These are phyloP conservation scores for Ptychobarbus kaznakovi DNA, from an alignment of 2,797 vertebrate species.

Conservation along the genomic window DNA sequence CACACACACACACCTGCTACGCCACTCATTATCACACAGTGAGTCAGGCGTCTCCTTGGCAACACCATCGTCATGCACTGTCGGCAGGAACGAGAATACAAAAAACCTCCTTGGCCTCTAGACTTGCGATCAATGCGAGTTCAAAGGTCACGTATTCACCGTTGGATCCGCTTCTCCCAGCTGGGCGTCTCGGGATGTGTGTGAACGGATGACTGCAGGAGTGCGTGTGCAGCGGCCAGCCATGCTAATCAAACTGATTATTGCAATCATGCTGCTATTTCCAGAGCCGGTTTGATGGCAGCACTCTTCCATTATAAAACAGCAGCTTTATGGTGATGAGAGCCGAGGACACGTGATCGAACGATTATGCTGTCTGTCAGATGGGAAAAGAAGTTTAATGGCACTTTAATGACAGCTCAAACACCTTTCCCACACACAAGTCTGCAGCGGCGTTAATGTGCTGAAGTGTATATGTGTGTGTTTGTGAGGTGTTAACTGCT, in stretches of 20 bases:
- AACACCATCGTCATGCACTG: slow-evolving; percentile 64
- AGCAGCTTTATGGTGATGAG: slow-evolving; percentile 17
- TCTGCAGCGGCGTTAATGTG: background rate
- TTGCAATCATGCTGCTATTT: slow-evolving; percentile 57
- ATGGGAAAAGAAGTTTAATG: slow-evolving; percentile 25
- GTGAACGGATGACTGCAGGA: slow-evolving; percentile 8
- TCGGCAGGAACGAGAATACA: slow-evolving; percentile 42
- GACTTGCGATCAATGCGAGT: slow-evolving; percentile 59
- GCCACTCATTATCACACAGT: slow-evolving; percentile 61
- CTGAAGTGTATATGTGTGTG: background rate
- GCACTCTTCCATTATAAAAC: slow-evolving; percentile 35
- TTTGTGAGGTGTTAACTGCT: slow-evolving; percentile 8
- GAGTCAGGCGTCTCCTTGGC: slow-evolving; percentile 68
- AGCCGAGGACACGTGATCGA: slow-evolving; percentile 23
- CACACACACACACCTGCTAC: slow-evolving; percentile 48
- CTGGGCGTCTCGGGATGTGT: slow-evolving; percentile 4
- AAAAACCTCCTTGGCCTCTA: slow-evolving; percentile 31
- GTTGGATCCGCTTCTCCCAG: slow-evolving; percentile 33
- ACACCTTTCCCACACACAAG: slow-evolving; percentile 19
- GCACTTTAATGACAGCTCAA: slow-evolving; percentile 27
- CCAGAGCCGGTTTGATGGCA: slow-evolving; percentile 29
- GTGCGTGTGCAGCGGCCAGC: slow-evolving; percentile 30
- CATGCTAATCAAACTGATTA: slow-evolving; percentile 59
- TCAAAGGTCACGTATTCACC: slow-evolving; percentile 57
- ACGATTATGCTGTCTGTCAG: slow-evolving; percentile 41